A percentile compares a stretch with the other conserved stretches of the same genome.
Evolutionary conservation across 2,888 invertebrate genomes (phyloP).

Genomic region (Cheilosia variabilis): DNA sequence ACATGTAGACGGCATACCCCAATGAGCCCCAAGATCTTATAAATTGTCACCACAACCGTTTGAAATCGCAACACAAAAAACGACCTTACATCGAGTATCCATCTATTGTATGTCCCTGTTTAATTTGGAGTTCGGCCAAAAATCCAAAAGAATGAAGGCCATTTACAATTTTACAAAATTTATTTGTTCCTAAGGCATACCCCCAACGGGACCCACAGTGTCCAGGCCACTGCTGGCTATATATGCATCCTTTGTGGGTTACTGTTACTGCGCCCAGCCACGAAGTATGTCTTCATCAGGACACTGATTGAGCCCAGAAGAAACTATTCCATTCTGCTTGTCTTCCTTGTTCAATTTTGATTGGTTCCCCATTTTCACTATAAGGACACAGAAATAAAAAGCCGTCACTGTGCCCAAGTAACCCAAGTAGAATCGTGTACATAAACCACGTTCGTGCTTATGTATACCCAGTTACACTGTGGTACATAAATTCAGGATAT

Average conservation of each 20-base stretch:
- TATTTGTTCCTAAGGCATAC: neutral
- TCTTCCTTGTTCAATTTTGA: constrained; percentile 52
- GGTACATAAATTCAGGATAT: constrained; percentile 64
- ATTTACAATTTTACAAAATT: constrained; percentile 9
- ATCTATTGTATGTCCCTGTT: constrained; percentile 20
- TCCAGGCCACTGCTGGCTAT: constrained; percentile 15
- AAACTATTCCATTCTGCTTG: constrained; percentile 40
- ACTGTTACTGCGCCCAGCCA: constrained; percentile 35
- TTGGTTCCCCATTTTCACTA: constrained; percentile 35
- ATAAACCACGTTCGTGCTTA: constrained; percentile 22
- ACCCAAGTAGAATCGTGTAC: constrained; percentile 44
- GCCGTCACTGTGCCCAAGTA: constrained; percentile 55
- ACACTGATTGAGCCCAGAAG: constrained; percentile 28
- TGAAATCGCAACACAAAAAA: neutral
- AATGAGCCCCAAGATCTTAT: neutral
- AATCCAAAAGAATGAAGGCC: constrained; percentile 18
- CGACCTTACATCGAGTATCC: neutral
- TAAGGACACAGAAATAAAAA: constrained; percentile 5
- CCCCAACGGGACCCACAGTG: constrained; percentile 41
- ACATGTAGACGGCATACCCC: neutral
- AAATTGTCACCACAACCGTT: constrained; percentile 14
- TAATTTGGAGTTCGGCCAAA: constrained; percentile 41
- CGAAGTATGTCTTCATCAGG: constrained; percentile 16
- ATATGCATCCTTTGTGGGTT: constrained; percentile 24
- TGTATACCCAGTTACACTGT: constrained; percentile 36